Evolutionary conservation across 2,797 vertebrate genomes (phyloP).

Genomic region (Sphenodon punctatus): DNA sequence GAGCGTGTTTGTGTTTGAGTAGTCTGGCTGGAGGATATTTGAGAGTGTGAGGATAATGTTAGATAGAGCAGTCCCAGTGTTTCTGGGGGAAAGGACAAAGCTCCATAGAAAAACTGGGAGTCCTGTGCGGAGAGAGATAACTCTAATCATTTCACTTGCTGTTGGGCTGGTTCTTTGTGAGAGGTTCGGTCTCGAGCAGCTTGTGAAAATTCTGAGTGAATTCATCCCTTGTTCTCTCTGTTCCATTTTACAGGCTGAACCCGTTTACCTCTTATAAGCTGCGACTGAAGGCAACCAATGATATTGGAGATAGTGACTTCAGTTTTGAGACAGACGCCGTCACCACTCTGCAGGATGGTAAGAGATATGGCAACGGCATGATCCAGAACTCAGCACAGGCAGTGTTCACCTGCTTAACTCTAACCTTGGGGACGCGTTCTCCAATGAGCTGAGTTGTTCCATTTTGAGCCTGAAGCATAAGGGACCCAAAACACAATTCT

Average conservation of each 20-base stretch:
- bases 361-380: neutral
- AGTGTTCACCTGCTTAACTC: neutral
- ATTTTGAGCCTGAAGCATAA: accelerated
- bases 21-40: accelerated
- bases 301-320: slow-evolving; percentile 87
- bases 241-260: slow-evolving; percentile 75
- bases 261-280: slow-evolving; percentile 91
- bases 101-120: accelerated
- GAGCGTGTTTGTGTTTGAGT: accelerated
- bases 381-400: accelerated
- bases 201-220: no score
- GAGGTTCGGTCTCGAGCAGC: neutral
- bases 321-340: slow-evolving; percentile 84
- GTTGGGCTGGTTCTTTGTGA: neutral
- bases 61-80: neutral
- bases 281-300: slow-evolving; percentile 89
- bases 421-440: accelerated
- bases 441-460: neutral
- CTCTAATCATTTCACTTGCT: neutral
- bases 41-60: no score
- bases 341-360: slow-evolving; percentile 86
- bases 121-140: neutral
- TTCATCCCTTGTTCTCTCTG: neutral
- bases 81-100: neutral
- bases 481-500: no score